These are phyloP conservation scores for Cebidichthys violaceus DNA, from an alignment of 2,113 vertebrate species.

Conservation along the genomic window DNA sequence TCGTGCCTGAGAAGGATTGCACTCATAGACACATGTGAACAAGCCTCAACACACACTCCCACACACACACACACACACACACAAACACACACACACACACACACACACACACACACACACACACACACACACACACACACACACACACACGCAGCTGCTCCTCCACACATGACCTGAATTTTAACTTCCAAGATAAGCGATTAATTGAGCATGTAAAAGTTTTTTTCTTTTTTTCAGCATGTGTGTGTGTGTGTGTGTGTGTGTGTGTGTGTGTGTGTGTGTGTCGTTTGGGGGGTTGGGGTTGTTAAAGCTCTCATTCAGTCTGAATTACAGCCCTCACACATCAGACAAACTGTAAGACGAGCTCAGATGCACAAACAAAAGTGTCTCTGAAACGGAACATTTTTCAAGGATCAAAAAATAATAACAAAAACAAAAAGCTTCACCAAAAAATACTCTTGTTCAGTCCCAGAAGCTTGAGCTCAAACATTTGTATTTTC, in stretches of 20 bases:
- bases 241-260: neutral
- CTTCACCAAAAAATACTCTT: conserved; percentile 15
- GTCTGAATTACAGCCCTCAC: conserved; percentile 33
- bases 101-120: conserved; percentile 21
- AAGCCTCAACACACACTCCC: conserved; percentile 18
- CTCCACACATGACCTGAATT: conserved; percentile 78
- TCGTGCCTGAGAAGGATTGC: conserved; percentile 34
- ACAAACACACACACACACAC: conserved; percentile 52
- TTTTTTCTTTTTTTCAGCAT: conserved; percentile 8
- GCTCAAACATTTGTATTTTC: conserved; percentile 52
- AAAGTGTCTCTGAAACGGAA: conserved; percentile 25
- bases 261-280: neutral
- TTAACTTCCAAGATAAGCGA: conserved; percentile 62
- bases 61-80: conserved; percentile 40
- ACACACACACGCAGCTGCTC: conserved; percentile 68
- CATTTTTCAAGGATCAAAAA: conserved; percentile 21
- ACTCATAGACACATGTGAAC: conserved; percentile 1
- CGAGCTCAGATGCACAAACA: neutral
- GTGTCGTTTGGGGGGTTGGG: conserved; percentile 19
- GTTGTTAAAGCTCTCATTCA: conserved; percentile 42
- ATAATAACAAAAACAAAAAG: conserved; percentile 13
- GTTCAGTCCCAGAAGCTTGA: conserved; percentile 22
- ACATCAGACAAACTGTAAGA: conserved; percentile 34
- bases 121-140: conserved; percentile 40
- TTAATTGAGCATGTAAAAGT: conserved; percentile 71